phyloP scores from a whole-genome alignment of 2,797 vertebrate genomes.

The Microcaecilia unicolor region DNA sequence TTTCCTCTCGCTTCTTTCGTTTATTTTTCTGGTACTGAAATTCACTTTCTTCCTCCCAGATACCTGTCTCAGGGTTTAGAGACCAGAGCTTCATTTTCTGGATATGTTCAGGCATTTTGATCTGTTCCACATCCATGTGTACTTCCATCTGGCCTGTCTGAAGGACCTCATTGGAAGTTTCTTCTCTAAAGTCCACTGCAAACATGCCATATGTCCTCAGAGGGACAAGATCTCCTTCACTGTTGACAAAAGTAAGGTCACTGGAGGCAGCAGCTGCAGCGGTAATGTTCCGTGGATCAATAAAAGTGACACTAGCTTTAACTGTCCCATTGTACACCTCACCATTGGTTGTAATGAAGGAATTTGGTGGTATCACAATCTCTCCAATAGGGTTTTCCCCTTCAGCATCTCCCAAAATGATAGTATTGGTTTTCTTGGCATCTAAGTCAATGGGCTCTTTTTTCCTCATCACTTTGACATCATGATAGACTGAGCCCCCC shows the following conservation, averaged over 20 bases:
- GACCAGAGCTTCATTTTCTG: slow-evolving; percentile 90
- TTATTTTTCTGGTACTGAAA: slow-evolving; percentile 47
- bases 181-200: slow-evolving; percentile 80
- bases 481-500: slow-evolving; percentile 78
- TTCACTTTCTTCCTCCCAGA: slow-evolving; percentile 85
- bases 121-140: slow-evolving; percentile 72
- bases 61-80: slow-evolving; percentile 76
- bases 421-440: slow-evolving; percentile 56
- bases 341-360: slow-evolving; percentile 69
- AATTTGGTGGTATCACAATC: slow-evolving; percentile 72
- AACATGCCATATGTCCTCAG: slow-evolving; percentile 95
- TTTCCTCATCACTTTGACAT: slow-evolving; percentile 82
- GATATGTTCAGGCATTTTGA: slow-evolving; percentile 81
- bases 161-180: slow-evolving; percentile 56
- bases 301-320: slow-evolving; percentile 85
- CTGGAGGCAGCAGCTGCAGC: slow-evolving; percentile 74
- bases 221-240: slow-evolving; percentile 76
- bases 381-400: slow-evolving; percentile 73
- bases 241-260: slow-evolving; percentile 78
- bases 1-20: slow-evolving; percentile 79
- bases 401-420: slow-evolving; percentile 67
- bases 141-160: slow-evolving; percentile 72
- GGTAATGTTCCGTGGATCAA: slow-evolving; percentile 82
- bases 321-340: slow-evolving; percentile 74
- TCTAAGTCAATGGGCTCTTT: slow-evolving; percentile 66